Evolutionary conservation across 2,113 vertebrate genomes (phyloP), one percentile per base, ranked within the genome.

Genomic region (Crotalus viridis): DNA sequence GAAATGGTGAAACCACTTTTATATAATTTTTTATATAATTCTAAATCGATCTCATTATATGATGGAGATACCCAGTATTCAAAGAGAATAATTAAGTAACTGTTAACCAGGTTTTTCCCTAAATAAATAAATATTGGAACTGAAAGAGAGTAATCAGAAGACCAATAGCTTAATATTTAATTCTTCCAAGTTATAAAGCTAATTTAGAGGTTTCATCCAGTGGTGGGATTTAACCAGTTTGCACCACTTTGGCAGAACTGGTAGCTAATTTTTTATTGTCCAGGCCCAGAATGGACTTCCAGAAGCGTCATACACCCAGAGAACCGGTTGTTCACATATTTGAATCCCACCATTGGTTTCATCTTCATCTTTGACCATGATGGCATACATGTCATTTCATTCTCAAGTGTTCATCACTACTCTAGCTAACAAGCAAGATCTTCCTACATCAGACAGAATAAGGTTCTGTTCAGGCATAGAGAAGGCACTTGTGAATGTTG

Each of bases 401-500:
- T 86, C 95, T 89, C 89, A 33, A n/a, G 39, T 90, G 88, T 88
- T 94, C 81, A 3, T 3, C 69, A 56, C 24, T 95, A 89, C 64
- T 85, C 92, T 89, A 95, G 93, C 92, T 95, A 87, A 94, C 94
- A 94, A 97, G 96, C 93, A 54, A 46, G 96, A 93, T 93, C 92
- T 87, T 85, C 94, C 85, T 93, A 94, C 93, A 93, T 95, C 94
- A 94, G 94, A 94, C 94, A 93, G 51, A 95, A 90, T 93, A 93
- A 95, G 95, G 95, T 97, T 97, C 97, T 96, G 93, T 95, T 97
- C 97, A 97, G 97, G 94, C 90, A 91, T 97, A 95, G 96, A 97
- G 97, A 97, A 96, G 97, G 97, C 97, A 97, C 96, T 98, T 97
- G 97, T 97, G 97, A 98, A 97, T 97, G 97, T 97, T 97, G 97